Base-by-base conservation (phyloP, 2,888 invertebrate genomes). In the Aethes cnicana region DNA sequence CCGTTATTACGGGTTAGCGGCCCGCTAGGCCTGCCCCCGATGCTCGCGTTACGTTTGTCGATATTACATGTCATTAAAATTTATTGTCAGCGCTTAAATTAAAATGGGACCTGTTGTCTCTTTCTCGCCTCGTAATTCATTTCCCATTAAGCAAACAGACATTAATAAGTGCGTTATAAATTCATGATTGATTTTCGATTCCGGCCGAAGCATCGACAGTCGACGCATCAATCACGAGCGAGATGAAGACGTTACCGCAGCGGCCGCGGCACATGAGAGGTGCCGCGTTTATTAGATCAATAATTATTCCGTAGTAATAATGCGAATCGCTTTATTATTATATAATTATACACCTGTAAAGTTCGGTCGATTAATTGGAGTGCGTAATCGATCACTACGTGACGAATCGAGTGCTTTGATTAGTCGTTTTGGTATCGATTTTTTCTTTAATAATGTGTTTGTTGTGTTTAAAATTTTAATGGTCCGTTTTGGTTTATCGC, bases 221-320 rank as follows among this genome's bases (percentile, higher is more conserved):
- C 58, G 56, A 54, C 54, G 55, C 67, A 77, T 78, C 77, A 71
- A 77, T 78, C 78, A 74, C 36, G n/a, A 68, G 66, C 66, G 52
- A 67, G 65, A 82, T 85, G 78, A 84, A 84, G 84, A 81, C 77
- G 79, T 84, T 77, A 74, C 69, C 65, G 67, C 81, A 78, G 80
- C 75, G 77, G 72, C 72, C 64, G 72, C 59, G 33, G 42, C 62
- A 74, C 62, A 59, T 69, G 58, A 72, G 66, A 68, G 65, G 69
- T 49, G 63, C 74, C 73, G 74, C 72, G 67, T 83, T 84, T 85
- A 84, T 85, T 84, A 78, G 81, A 79, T 80, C 81, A 80, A 82
- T 81, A 83, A 75, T 52, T 43, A 50, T 30, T 39, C 75, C 74
- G 73, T 71, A 55, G 52, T 56, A 61, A 77, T 82, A 80, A 81